Base-by-base conservation (phyloP, 2,113 vertebrate species). In the Synodontis membranacea region DNA sequence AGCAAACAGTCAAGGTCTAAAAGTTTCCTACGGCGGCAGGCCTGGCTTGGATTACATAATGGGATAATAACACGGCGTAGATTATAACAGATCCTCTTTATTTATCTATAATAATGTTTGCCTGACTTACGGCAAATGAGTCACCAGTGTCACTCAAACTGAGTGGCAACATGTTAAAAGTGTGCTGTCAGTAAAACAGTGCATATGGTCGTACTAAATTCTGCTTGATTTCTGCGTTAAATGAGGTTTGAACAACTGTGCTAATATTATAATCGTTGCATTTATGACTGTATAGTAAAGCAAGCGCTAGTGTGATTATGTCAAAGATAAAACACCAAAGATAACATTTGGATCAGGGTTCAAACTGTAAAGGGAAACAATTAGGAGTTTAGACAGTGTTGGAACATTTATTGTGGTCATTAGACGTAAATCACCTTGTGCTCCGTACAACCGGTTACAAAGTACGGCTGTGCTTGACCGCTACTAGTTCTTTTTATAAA, bases 391-490 rank as follows among this genome's bases (percentile, higher is more conserved):
- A 62, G 66, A 85, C 54, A 54, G 89, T 90, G 88, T 84, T 72
- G 68, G 48, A 84, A 84, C 76, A 89, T 90, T 93, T 92, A 87
- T 90, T 93, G 90, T 89, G 88, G 92, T 88, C 89, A 91, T 93
- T 93, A 93, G 85, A 90, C 86, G 87, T 90, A 91, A 93, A 89
- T 92, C 91, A 92, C 89, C 91, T 91, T 88, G 91, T 89, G 89
- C 93, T 91, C 93, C 94, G 92, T 92, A 93, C 95, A 96, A 94
- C 93, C 94, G 94, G 93, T 93, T 89, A 94, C 93, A 92, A 93
- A 88, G 82, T 90, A 94, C 89, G 94, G 93, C 94, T 92, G 88
- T 92, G 92, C 92, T 92, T 83, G 95, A 93, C 92, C 91, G 48
- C 93, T 92, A 80, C 87, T 92, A 92, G 93, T 95, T 95, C 94